A percentile compares a stretch with the other conserved stretches of the same genome.
Evolutionary conservation across 2,113 vertebrate genomes (phyloP).

Genomic region (Rafetus swinhoei): DNA sequence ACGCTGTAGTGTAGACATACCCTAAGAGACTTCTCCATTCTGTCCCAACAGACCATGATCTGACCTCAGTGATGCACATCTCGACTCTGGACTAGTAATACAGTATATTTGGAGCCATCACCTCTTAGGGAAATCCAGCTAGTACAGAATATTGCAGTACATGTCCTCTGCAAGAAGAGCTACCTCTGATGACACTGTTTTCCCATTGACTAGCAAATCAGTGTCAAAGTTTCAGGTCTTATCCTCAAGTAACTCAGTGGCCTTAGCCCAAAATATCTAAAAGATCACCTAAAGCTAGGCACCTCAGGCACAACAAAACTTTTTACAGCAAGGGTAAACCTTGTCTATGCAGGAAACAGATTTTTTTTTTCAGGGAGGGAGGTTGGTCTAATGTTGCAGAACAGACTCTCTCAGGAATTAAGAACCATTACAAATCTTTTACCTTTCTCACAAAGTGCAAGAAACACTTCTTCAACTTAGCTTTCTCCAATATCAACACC

Average conservation of each 20-base stretch:
- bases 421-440: conserved; percentile 14
- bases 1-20: too few species aligned
- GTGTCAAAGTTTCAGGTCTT: background rate
- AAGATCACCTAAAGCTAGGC: conserved; percentile 5
- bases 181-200: background rate
- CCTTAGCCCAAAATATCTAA: conserved; percentile 15
- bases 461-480: conserved; percentile 22
- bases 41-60: background rate
- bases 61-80: fast-evolving
- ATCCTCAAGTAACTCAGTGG: background rate
- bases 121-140: fast-evolving
- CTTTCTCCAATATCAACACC: conserved; percentile 18
- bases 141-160: background rate
- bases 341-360: conserved; percentile 35
- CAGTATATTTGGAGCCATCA: background rate
- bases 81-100: background rate
- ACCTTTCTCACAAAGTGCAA: background rate
- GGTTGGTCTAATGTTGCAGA: too few species aligned
- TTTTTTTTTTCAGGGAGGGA: too few species aligned
- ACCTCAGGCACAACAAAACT: background rate
- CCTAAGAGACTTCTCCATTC: background rate
- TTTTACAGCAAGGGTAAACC: conserved; percentile 45
- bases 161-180: background rate
- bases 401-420: background rate
- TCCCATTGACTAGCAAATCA: background rate